Evolutionary conservation across 1,140 invertebrate species (phyloP).

Genomic region (Diuraphis noxia): DNA sequence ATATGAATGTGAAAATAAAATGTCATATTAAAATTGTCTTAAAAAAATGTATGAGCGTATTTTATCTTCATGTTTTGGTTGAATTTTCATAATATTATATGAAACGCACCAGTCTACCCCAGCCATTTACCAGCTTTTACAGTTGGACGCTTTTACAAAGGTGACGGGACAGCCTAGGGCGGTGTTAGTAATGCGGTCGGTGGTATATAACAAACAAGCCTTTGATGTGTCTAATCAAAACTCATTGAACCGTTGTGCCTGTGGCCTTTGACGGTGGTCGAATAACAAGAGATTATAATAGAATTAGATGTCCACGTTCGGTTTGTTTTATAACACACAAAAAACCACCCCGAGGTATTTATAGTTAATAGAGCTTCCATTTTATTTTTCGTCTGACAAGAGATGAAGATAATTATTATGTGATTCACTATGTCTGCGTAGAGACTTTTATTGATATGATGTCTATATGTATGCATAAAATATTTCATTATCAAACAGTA

Average conservation of each 20-base stretch:
- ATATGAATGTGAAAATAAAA: not conserved
- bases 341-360: not conserved
- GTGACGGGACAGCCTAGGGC: conserved; percentile 32
- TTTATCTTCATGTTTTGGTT: conserved; percentile 9
- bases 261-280: conserved; percentile 47
- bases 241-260: conserved; percentile 40
- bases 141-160: conserved; percentile 48
- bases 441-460: not conserved
- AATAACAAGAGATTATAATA: conserved; percentile 49
- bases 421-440: not conserved
- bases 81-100: conserved; percentile 26
- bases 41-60: not conserved
- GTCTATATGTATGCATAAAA: not conserved
- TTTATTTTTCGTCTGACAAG: not conserved
- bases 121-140: conserved; percentile 10
- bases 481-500: too few species aligned
- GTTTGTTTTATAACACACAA: conserved; percentile 23
- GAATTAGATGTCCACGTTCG: conserved; percentile 27
- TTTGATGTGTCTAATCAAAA: conserved; percentile 51
- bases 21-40: not conserved
- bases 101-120: not conserved
- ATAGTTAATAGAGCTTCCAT: conserved; percentile 7
- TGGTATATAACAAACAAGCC: conserved; percentile 20
- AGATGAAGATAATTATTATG: too few species aligned
- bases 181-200: not conserved